Evolutionary conservation across 1,140 invertebrate genomes (phyloP).

Genomic region (Dinothrombium tinctorium): DNA sequence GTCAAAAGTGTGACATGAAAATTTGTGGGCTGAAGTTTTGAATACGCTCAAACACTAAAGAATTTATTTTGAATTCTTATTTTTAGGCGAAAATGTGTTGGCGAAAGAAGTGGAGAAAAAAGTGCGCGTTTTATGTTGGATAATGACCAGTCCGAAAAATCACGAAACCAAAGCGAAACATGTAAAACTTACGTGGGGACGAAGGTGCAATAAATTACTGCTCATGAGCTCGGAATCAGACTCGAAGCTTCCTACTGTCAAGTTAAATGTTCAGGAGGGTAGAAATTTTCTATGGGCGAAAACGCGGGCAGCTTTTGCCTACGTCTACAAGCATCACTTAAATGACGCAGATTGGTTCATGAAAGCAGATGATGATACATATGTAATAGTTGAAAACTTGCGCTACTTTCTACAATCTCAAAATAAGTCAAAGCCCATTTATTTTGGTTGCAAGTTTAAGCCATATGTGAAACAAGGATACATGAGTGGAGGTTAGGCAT

Average conservation of each 20-base stretch:
- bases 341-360: slow-evolving; percentile 74
- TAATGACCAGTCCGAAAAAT: slow-evolving; percentile 76
- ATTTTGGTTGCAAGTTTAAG: slow-evolving; percentile 73
- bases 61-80: slow-evolving; percentile 4
- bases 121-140: slow-evolving; percentile 67
- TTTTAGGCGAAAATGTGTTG: slow-evolving; percentile 27
- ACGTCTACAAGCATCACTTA: slow-evolving; percentile 48
- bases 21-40: no score
- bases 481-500: slow-evolving; percentile 53
- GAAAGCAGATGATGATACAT: slow-evolving; percentile 86
- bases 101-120: slow-evolving; percentile 45
- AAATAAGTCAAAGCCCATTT: slow-evolving; percentile 41
- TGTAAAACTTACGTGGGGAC: slow-evolving; percentile 85
- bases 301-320: slow-evolving; percentile 71
- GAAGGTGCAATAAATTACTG: slow-evolving; percentile 61
- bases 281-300: slow-evolving; percentile 81
- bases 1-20: no score
- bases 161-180: slow-evolving; percentile 68
- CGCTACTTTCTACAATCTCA: slow-evolving; percentile 57
- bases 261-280: slow-evolving; percentile 47
- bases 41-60: background rate
- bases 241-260: slow-evolving; percentile 23
- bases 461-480: slow-evolving; percentile 69
- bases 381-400: slow-evolving; percentile 71
- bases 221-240: slow-evolving; percentile 59